These are phyloP conservation scores for Stichopus horrens DNA, from an alignment of 53 echinoderm and acorn worm species.

Conservation along the genomic window DNA sequence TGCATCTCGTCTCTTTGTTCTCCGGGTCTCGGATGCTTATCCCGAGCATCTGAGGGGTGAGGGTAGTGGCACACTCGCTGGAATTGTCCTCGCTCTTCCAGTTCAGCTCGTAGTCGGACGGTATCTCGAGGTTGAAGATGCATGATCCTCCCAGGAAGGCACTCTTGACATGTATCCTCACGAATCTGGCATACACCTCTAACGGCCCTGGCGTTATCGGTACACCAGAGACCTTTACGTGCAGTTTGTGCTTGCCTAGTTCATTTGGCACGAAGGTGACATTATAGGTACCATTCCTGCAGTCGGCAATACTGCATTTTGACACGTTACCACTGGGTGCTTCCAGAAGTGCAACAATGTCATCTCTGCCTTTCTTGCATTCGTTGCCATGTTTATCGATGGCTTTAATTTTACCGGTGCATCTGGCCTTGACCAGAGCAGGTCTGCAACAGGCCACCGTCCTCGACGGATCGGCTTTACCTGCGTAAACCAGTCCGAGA, in stretches of 20 bases:
- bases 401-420: slow-evolving; percentile 78
- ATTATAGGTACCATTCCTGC: slow-evolving; percentile 81
- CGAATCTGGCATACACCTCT: slow-evolving; percentile 72
- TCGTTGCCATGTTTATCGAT: slow-evolving; percentile 69
- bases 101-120: slow-evolving; percentile 65
- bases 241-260: slow-evolving; percentile 74
- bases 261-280: slow-evolving; percentile 67
- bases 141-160: slow-evolving; percentile 79
- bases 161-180: slow-evolving; percentile 71
- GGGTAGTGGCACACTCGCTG: slow-evolving; percentile 53
- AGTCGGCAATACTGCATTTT: slow-evolving; percentile 66
- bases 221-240: slow-evolving; percentile 72
- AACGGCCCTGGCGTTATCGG: slow-evolving; percentile 77
- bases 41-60: slow-evolving; percentile 72
- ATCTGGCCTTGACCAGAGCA: slow-evolving; percentile 75
- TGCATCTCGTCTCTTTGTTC: slow-evolving; percentile 61
- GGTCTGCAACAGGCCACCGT: slow-evolving; percentile 72
- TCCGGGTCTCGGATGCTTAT: slow-evolving; percentile 68
- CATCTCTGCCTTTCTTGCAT: slow-evolving; percentile 69
- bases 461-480: slow-evolving; percentile 84
- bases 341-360: slow-evolving; percentile 59
- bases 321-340: slow-evolving; percentile 53
- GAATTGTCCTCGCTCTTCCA: slow-evolving; percentile 55
- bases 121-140: slow-evolving; percentile 75
- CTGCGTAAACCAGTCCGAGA: slow-evolving; percentile 76